These are phyloP conservation scores for Protonemura montana DNA, from an alignment of 2,888 invertebrate species.

Conservation along the genomic window DNA sequence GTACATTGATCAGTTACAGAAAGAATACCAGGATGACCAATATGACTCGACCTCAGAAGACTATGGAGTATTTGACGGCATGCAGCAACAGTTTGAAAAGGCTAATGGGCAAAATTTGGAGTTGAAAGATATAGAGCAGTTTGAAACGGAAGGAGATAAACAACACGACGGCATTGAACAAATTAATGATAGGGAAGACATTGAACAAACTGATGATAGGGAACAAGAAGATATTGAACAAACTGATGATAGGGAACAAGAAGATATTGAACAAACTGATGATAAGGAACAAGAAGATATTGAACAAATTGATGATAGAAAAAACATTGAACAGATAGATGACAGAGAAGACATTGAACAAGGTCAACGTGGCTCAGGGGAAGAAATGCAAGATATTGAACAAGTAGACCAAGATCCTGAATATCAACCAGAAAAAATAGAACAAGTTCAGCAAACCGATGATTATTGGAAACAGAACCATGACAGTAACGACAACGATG, in stretches of 20 bases:
- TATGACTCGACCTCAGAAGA: conserved; percentile 50
- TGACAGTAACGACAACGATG: background rate
- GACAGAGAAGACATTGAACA: conserved; percentile 49
- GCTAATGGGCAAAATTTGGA: conserved; percentile 46
- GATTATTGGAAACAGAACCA: background rate
- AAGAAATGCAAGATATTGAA: conserved; percentile 48
- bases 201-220: conserved; percentile 50
- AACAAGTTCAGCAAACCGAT: background rate
- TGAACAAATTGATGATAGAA: conserved; percentile 51
- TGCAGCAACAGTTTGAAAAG: conserved; percentile 55
- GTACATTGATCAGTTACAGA: background rate
- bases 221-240: conserved; percentile 51
- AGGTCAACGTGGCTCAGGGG: conserved; percentile 51
- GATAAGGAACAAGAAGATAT: conserved; percentile 49
- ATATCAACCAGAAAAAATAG: background rate
- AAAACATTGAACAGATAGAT: conserved; percentile 55
- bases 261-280: too few relatives aligned
- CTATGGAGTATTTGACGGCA: conserved; percentile 54
- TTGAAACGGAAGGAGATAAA: conserved; percentile 45
- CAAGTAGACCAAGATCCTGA: background rate
- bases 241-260: conserved; percentile 54
- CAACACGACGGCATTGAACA: conserved; percentile 52
- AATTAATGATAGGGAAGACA: conserved; percentile 55
- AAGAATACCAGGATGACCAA: conserved; percentile 42
- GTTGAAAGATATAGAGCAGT: conserved; percentile 32